Evolutionary conservation across 2,797 vertebrate species (phyloP).

Genomic region (Trichosurus vulpecula): DNA sequence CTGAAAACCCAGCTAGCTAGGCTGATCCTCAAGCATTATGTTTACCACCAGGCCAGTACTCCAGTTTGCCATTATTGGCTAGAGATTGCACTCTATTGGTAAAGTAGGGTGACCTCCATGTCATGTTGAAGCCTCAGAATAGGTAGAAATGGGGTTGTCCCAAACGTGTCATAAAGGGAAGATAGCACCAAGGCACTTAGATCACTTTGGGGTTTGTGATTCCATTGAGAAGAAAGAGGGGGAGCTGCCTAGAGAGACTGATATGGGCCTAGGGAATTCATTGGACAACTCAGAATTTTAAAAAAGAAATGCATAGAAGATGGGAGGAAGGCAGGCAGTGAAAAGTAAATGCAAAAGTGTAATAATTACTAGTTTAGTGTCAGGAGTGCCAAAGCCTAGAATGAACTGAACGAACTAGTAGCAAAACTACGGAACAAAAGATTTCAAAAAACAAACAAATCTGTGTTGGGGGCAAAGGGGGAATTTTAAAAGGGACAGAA

Average conservation of each 20-base stretch:
- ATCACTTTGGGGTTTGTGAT: neutral
- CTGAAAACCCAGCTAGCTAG: neutral
- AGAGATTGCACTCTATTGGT: neutral
- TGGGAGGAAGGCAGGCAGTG: neutral
- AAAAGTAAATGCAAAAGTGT: neutral
- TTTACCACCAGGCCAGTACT: neutral
- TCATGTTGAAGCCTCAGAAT: neutral
- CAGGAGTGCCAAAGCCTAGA: neutral
- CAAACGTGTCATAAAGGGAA: neutral
- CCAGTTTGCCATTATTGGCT: neutral
- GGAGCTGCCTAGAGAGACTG: neutral
- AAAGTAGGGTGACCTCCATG: neutral
- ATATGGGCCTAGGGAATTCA: neutral
- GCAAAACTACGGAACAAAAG: neutral
- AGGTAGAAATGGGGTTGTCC: neutral
- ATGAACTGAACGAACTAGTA: neutral
- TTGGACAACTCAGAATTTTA: neutral
- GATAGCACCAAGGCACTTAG: neutral
- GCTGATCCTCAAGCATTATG: neutral
- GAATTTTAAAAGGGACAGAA: neutral
- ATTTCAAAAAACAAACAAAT: neutral
- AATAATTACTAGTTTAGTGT: neutral
- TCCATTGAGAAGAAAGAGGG: neutral
- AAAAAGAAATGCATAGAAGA: neutral
- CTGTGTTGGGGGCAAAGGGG: neutral